phyloP scores from a whole-genome alignment of 2,888 invertebrate genomes.

The Taphrorychus bicolor region DNA sequence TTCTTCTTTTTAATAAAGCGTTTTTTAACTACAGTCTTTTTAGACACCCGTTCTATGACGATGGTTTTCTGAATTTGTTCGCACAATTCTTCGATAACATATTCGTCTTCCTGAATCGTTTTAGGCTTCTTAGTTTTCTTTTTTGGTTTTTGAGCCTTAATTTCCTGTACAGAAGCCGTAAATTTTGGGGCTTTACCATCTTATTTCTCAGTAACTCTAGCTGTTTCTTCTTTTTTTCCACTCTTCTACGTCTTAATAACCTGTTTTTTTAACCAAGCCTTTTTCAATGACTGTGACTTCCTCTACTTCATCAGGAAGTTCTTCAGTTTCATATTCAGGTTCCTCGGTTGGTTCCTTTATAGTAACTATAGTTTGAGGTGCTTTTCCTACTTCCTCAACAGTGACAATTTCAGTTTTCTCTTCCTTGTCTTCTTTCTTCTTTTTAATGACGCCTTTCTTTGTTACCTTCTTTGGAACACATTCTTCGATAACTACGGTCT shows the following conservation, averaged over 20 bases:
- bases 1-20: conserved; percentile 48
- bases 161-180: conserved; percentile 46
- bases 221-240: conserved; percentile 46
- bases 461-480: conserved; percentile 49
- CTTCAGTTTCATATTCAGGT: conserved; percentile 49
- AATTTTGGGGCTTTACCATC: conserved; percentile 45
- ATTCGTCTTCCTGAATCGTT: no score
- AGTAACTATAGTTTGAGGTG: conserved; percentile 49
- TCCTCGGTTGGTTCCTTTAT: conserved; percentile 45
- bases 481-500: conserved; percentile 50
- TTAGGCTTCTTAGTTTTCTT: no score
- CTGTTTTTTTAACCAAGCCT: conserved; percentile 48
- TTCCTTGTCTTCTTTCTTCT: conserved; percentile 53
- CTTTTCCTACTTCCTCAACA: conserved; percentile 49
- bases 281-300: conserved; percentile 46
- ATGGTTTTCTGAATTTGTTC: no score
- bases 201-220: conserved; percentile 45
- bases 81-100: no score
- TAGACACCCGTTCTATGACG: no score
- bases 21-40: conserved; percentile 49
- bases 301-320: conserved; percentile 55
- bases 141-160: no score
- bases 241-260: conserved; percentile 42
- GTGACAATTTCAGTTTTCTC: conserved; percentile 54
- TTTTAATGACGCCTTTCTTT: conserved; percentile 54